phyloP scores from a whole-genome alignment of 2,888 invertebrate species.

The Strigamia transsilvanica region DNA sequence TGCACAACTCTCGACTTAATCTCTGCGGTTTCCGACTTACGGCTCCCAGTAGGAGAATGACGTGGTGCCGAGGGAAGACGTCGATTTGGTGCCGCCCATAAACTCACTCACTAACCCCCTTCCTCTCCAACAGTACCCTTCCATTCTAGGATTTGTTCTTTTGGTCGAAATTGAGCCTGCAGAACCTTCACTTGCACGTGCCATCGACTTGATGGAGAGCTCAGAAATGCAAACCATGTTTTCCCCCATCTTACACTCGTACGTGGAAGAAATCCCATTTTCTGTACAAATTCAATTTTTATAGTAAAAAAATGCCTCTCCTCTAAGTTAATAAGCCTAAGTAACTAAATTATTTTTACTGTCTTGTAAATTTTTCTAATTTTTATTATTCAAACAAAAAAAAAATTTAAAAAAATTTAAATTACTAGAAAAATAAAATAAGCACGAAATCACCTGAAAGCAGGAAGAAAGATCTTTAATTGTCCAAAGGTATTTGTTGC shows the following conservation, averaged over 20 bases:
- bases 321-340: no score
- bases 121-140: background rate
- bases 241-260: background rate
- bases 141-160: constrained; percentile 16
- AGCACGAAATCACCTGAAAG: background rate
- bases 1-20: constrained; percentile 30
- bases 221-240: constrained; percentile 25
- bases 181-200: constrained; percentile 30
- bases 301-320: background rate
- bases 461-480: background rate
- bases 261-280: background rate
- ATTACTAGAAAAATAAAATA: background rate
- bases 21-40: constrained; percentile 30
- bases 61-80: constrained; percentile 30
- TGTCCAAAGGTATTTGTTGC: constrained; percentile 9
- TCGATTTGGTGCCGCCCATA: constrained; percentile 25
- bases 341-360: no score
- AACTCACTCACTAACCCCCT: constrained; percentile 24
- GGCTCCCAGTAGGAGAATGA: constrained; percentile 30
- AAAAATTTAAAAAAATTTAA: background rate
- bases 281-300: constrained; percentile 21
- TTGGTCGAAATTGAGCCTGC: constrained; percentile 30
- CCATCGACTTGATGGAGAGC: constrained; percentile 26
- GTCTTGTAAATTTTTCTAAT: background rate
- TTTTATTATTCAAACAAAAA: background rate